Conservation (phyloP, 2,797 vertebrate species). For the Phyllotis vaccarum region DNA sequence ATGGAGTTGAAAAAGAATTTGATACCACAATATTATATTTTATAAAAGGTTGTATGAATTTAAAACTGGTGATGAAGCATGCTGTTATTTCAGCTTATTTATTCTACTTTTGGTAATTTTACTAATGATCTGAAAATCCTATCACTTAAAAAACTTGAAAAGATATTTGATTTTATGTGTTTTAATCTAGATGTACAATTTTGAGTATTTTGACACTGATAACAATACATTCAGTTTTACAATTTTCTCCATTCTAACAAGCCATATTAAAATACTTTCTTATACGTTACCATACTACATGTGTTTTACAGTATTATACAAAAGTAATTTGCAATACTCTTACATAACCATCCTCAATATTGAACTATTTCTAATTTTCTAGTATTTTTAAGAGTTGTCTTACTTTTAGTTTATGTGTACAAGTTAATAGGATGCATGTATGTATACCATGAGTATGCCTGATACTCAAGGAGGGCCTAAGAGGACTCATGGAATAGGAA, state of each 20-base stretch:
- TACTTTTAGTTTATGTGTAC: not conserved
- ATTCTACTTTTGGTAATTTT: not conserved
- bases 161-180: not conserved
- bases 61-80: not conserved
- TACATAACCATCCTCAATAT: too few relatives aligned
- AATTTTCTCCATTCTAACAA: not conserved
- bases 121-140: not conserved
- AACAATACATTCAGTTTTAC: not conserved
- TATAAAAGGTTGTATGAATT: not conserved
- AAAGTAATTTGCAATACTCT: not conserved
- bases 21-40: not conserved
- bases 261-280: not conserved
- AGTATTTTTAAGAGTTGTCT: not conserved
- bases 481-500: not conserved
- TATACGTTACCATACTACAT: not conserved
- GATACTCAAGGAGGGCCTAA: not conserved
- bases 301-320: not conserved
- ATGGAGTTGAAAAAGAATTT: not conserved
- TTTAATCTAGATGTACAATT: not conserved
- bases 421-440: not conserved
- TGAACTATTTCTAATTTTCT: not conserved
- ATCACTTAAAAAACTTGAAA: not conserved
- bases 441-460: not conserved
- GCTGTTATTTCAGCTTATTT: not conserved
- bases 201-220: not conserved